These are phyloP conservation scores for Tamandua tetradactyla DNA, from an alignment of 2,797 vertebrate species.

Conservation along the genomic window DNA sequence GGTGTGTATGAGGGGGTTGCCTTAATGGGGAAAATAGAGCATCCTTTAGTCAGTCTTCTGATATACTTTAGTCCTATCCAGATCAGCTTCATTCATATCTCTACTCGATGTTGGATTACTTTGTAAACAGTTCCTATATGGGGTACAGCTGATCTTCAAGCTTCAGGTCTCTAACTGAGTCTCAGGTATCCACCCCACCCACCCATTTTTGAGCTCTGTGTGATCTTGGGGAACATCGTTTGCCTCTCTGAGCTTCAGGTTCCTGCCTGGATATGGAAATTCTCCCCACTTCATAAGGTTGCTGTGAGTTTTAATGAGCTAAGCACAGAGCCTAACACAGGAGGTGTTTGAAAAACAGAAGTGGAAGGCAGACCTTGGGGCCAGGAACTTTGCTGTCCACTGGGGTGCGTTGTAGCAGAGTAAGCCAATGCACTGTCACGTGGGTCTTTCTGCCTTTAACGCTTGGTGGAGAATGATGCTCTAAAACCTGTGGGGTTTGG, in stretches of 20 bases:
- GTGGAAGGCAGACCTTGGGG: not conserved
- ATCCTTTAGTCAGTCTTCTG: no score
- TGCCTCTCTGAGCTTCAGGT: not conserved
- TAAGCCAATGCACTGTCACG: fast-evolving
- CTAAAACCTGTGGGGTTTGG: not conserved
- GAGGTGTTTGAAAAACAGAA: not conserved
- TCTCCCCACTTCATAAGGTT: not conserved
- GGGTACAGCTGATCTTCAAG: no score
- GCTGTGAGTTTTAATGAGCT: not conserved
- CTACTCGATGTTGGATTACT: no score
- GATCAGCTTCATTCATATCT: no score
- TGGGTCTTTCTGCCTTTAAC: not conserved
- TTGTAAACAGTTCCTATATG: no score
- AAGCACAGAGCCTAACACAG: not conserved
- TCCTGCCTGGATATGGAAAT: not conserved
- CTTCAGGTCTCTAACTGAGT: no score
- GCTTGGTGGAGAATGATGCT: not conserved
- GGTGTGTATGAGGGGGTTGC: no score
- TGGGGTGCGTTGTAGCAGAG: fast-evolving
- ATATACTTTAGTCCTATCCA: no score
- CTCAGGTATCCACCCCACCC: no score
- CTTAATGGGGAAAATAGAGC: no score
- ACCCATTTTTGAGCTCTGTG: not conserved
- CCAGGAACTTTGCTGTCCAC: not conserved
- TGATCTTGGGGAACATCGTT: not conserved